Conservation (phyloP, 2,113 vertebrate species). For the Gymnobelideus leadbeateri region DNA sequence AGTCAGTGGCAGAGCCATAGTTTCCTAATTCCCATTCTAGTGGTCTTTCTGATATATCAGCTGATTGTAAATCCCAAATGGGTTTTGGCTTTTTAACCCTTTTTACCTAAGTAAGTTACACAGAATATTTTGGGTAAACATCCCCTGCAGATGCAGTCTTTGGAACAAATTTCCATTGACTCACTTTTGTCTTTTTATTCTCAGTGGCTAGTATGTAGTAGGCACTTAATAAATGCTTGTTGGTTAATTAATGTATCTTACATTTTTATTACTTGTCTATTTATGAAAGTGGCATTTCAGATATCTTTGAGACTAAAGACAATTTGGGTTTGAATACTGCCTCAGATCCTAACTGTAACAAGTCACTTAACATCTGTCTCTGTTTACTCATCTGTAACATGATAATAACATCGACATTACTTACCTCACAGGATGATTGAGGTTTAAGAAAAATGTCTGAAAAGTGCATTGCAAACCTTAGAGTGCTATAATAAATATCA, state of each 20-base stretch:
- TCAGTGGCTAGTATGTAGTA: accelerated
- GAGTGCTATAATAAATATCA: neutral
- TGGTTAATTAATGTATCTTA: accelerated
- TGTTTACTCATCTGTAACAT: conserved; percentile 3
- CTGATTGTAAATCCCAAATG: neutral
- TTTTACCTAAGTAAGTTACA: neutral
- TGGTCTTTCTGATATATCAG: neutral
- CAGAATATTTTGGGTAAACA: neutral
- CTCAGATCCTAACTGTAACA: neutral
- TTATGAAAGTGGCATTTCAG: neutral
- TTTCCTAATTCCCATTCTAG: neutral
- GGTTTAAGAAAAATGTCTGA: neutral
- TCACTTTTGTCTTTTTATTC: neutral
- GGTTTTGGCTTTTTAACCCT: neutral
- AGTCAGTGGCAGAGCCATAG: neutral
- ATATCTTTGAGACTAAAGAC: neutral
- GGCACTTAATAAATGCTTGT: neutral
- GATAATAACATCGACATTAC: neutral
- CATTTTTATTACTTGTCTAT: neutral
- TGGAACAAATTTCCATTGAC: neutral
- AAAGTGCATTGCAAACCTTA: neutral
- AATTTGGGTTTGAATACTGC: neutral
- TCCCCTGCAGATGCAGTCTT: neutral
- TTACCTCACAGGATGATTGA: neutral
- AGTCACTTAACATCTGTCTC: neutral